A percentile compares a stretch with the other conserved stretches of the same genome.
phyloP scores from a whole-genome alignment of 1,140 invertebrate genomes.

The Tetraneura akinire region DNA sequence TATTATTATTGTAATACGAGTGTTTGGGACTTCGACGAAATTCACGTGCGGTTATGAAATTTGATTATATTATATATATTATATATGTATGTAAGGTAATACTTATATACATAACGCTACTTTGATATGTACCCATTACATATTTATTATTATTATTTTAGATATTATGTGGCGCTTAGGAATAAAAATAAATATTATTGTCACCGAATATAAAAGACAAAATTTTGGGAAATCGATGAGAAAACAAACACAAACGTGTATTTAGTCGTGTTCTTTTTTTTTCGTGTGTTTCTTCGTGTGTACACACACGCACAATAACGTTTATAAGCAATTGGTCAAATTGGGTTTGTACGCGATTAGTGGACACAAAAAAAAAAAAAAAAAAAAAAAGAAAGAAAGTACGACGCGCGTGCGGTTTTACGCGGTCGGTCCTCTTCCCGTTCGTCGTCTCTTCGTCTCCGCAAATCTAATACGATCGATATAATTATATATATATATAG shows the following conservation, averaged over 20 bases:
- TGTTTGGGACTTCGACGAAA: no score
- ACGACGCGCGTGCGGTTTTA: slow-evolving; percentile 7
- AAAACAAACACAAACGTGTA: slow-evolving; percentile 40
- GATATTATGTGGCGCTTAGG: neutral
- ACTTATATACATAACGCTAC: no score
- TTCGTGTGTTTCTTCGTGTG: neutral
- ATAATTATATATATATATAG: neutral
- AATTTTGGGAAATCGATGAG: slow-evolving; percentile 17
- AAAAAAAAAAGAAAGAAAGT: neutral
- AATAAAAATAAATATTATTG: neutral
- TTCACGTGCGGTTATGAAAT: no score
- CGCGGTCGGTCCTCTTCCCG: neutral
- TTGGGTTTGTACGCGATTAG: slow-evolving; percentile 50
- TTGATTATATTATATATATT: no score
- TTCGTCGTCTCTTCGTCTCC: neutral
- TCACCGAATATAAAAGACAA: neutral
- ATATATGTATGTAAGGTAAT: no score
- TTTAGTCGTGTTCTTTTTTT: neutral
- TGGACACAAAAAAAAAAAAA: neutral
- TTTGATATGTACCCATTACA: no score
- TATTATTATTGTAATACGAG: no score
- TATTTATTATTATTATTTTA: no score
- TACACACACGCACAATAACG: slow-evolving; percentile 4
- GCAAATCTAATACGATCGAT: slow-evolving; percentile 24
- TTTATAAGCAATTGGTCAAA: slow-evolving; percentile 39